phyloP scores from a whole-genome alignment of 2,888 invertebrate genomes.

The Cheilosia variabilis region DNA sequence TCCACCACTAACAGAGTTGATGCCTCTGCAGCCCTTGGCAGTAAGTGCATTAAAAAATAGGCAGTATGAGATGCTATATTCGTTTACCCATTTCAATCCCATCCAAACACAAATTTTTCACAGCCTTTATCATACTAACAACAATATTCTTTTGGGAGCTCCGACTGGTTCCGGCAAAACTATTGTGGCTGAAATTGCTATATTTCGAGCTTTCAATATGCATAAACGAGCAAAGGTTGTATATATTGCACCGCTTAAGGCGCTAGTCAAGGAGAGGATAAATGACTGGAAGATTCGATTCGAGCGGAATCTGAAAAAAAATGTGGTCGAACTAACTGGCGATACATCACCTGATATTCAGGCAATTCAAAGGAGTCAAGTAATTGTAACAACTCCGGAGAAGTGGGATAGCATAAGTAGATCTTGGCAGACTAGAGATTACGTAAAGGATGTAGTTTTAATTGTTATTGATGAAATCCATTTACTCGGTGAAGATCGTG shows the following conservation, averaged over 20 bases:
- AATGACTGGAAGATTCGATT: conserved; percentile 96
- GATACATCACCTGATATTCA: conserved; percentile 93
- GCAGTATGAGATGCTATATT: conserved; percentile 91
- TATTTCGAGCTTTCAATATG: conserved; percentile 94
- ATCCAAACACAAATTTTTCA: conserved; percentile 99
- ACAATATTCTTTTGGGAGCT: conserved; percentile 96
- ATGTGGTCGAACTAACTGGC: conserved; percentile 98
- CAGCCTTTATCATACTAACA: conserved; percentile 96
- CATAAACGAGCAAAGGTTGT: conserved; percentile 94
- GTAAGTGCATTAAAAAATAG: conserved; percentile 91
- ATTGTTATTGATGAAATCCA: conserved; percentile 99
- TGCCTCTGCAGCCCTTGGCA: conserved; percentile 95
- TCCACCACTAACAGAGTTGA: conserved; percentile 96
- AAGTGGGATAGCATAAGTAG: conserved; percentile 99
- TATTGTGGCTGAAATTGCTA: conserved; percentile 98
- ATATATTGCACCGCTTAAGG: conserved; percentile 99
- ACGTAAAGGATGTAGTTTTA: conserved; percentile 94
- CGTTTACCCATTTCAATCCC: conserved; percentile 98
- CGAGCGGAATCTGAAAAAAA: conserved; percentile 89
- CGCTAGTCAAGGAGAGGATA: conserved; percentile 97
- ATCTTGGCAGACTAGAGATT: conserved; percentile 98
- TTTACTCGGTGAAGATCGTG: conserved; percentile 94
- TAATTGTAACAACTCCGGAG: conserved; percentile 99
- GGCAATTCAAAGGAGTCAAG: conserved; percentile 92
- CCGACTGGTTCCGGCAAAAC: conserved; percentile 96